Base-by-base conservation (phyloP, 2,888 invertebrate genomes). In the Aspidiotus rigidus region DNA sequence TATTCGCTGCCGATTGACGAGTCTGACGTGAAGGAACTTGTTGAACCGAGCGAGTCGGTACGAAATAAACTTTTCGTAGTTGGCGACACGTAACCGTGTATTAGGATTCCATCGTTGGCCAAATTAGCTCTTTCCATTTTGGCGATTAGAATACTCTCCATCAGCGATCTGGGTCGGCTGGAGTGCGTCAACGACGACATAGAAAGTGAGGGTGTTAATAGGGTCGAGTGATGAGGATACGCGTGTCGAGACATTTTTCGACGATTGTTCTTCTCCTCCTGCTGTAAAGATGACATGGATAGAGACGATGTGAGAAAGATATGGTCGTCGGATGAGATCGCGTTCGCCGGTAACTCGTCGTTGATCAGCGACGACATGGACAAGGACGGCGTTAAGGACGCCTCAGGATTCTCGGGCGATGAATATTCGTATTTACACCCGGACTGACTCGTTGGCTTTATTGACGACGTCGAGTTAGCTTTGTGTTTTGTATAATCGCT, bases 81-180 rank as follows among this genome's bases (percentile, higher is more conserved):
- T 67, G 76, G 75, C 72, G 70, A 64, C 15, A 72, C 55, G 64
- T 80, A 78, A 71, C 76, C 78, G 67, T 77, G 76, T 72, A 71
- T 61, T 13, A 71, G 60, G 11, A 69, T 64, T 11, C 70, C 67
- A 78, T 80, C 57, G 77, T 75, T 72, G 78, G 81, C 62, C 76
- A 75, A 71, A 70, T 82, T 83, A 13, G 86, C 82, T 57, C 86
- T 84, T 75, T 90, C 90, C 83, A 90, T 90, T 78, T 90, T 90
- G 7, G 89, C 89, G 59, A 89, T 86, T 69, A 90, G 80, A 69
- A 90, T 79, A 71, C 86, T 85, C 77, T 90, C 90, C 90, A 90
- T 90, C 40, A 90, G 79, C n/a, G 86, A 85, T 73, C 87, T 81
- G n/a, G 86, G 86, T 64, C 84, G 57, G 69, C 63, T 70, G 16